Percentiles rank a stretch among this genome's conserved stretches.
Evolutionary conservation across 2,797 vertebrate species (phyloP).

Genomic region (Oreortyx pictus): DNA sequence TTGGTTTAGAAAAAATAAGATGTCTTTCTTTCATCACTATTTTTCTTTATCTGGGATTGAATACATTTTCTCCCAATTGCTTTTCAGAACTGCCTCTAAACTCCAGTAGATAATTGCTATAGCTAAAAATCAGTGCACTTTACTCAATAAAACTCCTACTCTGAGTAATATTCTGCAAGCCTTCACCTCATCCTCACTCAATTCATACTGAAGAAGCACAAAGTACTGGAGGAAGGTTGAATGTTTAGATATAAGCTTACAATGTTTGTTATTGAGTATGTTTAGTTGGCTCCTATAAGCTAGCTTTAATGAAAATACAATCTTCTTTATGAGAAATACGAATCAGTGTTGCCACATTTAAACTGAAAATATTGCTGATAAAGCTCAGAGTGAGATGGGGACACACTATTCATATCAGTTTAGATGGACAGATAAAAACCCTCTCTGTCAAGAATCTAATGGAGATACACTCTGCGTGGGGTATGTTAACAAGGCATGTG

Average conservation of each 20-base stretch:
- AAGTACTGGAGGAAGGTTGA: not conserved
- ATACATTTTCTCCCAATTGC: not conserved
- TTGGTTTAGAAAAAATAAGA: not conserved
- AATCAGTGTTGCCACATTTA: not conserved
- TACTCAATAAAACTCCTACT: not conserved
- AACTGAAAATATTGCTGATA: not conserved
- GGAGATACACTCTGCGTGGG: too few relatives aligned
- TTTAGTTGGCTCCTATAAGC: not conserved
- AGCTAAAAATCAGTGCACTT: not conserved
- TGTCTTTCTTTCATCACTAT: not conserved
- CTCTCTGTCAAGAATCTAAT: not conserved
- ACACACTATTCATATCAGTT: not conserved
- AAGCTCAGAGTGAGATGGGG: not conserved
- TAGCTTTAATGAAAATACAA: not conserved
- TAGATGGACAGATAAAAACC: not conserved
- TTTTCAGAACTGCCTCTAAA: not conserved
- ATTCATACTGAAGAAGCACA: not conserved
- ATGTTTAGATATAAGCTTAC: not conserved
- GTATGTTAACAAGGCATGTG: rapidly evolving
- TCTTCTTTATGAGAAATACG: not conserved
- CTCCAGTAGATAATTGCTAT: not conserved
- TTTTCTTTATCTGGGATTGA: not conserved
- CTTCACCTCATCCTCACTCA: not conserved
- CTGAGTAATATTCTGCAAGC: not conserved
- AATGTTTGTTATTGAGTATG: not conserved